Conservation (phyloP, 2,797 vertebrate species). For the Chelon labrosus region DNA sequence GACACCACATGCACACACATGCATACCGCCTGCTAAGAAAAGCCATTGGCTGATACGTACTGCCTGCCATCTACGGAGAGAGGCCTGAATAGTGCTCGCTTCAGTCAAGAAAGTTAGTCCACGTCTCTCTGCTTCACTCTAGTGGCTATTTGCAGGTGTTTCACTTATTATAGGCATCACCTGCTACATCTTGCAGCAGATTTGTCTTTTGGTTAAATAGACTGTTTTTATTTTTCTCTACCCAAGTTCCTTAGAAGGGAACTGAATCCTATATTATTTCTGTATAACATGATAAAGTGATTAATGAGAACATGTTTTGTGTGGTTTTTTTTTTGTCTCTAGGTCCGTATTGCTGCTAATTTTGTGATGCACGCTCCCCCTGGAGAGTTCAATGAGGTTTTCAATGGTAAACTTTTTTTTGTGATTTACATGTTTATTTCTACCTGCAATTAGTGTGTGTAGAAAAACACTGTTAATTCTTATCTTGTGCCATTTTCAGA, state of each 20-base stretch:
- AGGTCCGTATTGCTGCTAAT: slow-evolving; percentile 95
- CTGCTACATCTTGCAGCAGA: background rate
- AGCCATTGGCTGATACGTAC: slow-evolving; percentile 47
- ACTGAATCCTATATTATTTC: background rate
- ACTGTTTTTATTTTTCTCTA: background rate
- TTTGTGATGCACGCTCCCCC: slow-evolving; percentile 96
- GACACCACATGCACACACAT: slow-evolving; percentile 70
- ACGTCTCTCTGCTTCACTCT: slow-evolving; percentile 51
- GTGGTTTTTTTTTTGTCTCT: slow-evolving; percentile 43
- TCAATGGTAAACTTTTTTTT: slow-evolving; percentile 89
- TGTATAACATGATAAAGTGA: background rate
- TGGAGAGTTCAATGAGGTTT: slow-evolving; percentile 98
- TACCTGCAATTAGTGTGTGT: background rate
- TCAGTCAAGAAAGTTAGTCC: slow-evolving; percentile 34
- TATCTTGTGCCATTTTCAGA: slow-evolving; percentile 78
- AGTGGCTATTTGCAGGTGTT: slow-evolving; percentile 27
- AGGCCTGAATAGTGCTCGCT: slow-evolving; percentile 42
- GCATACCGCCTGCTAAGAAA: slow-evolving; percentile 77
- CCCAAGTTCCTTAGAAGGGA: background rate
- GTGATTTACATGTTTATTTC: background rate
- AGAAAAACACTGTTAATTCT: background rate
- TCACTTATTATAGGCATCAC: background rate
- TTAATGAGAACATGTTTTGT: slow-evolving; percentile 22
- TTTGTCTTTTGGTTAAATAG: background rate
- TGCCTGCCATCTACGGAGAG: slow-evolving; percentile 73